phyloP scores from a whole-genome alignment of 2,888 invertebrate genomes.

The Subacronicta megacephala region DNA sequence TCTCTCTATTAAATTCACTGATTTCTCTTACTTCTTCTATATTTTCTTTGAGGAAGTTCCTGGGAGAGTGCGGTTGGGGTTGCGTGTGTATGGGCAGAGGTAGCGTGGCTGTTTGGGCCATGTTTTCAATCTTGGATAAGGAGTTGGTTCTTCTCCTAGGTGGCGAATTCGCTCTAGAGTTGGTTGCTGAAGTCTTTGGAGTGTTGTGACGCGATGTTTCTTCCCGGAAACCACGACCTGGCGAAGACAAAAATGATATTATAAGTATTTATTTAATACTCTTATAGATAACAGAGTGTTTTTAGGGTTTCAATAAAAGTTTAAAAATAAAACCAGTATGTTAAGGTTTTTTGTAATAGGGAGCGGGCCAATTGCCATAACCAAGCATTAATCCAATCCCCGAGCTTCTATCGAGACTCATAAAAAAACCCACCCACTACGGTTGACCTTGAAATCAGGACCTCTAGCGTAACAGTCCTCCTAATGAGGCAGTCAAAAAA shows the following conservation, averaged over 20 bases:
- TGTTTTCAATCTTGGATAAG: conserved; percentile 79
- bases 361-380: too few relatives aligned
- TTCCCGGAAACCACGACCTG: conserved; percentile 88
- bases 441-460: too few relatives aligned
- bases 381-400: too few relatives aligned
- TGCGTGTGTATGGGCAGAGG: conserved; percentile 69
- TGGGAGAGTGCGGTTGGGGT: conserved; percentile 78
- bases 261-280: conserved; percentile 5
- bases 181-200: conserved; percentile 82
- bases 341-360: too few relatives aligned
- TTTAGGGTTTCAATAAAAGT: too few relatives aligned
- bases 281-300: too few relatives aligned
- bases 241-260: conserved; percentile 27
- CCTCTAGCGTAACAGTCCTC: too few relatives aligned
- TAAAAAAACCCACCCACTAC: too few relatives aligned
- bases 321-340: too few relatives aligned
- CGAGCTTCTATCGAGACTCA: too few relatives aligned
- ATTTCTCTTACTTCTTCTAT: conserved; percentile 85
- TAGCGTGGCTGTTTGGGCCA: conserved; percentile 79
- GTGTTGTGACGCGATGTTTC: conserved; percentile 89
- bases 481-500: too few relatives aligned
- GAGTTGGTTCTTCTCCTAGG: conserved; percentile 82
- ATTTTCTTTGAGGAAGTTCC: conserved; percentile 85
- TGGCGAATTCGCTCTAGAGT: conserved; percentile 83
- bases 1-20: conserved; percentile 86